Evolutionary conservation across 1,140 invertebrate genomes (phyloP), one percentile per base, ranked within the genome.

Genomic region (Centruroides vittatus): DNA sequence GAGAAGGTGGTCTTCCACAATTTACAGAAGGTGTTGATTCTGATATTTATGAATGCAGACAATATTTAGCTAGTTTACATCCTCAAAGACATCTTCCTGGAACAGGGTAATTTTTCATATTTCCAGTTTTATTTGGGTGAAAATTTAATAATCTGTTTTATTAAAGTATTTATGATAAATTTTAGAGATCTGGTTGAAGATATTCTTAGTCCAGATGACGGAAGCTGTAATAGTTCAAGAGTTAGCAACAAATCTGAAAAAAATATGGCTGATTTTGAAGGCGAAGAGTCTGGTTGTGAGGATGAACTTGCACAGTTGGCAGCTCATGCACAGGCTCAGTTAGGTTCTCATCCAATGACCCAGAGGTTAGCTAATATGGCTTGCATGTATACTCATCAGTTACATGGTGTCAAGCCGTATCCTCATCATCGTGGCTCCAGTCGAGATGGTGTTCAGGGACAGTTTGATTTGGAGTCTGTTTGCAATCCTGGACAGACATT

Each of bases 231-330:
- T 68, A 93, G 89, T 50, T 93, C 90, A 34, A 80, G 87, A 23
- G 84, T 93, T 74, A 91, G 88, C 51, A 90, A 86, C 61, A 93
- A 93, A 75, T 93, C 89, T n/a, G 89, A 93, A 66, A 93, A 93
- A 65, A 93, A 93, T 73, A 84, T 94, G 81, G 89, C 89, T 0
- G 91, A 94, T 74, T 90, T 95, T 70, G 91, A 94, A 67, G 92
- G 91, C 35, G 91, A 95, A 70, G 88, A 93, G 67, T 89, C 86
- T 47, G 86, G 83, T 35, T 85, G 85, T 73, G 86, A 93, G 70
- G 90, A 93, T 67, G 90, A 93, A 73, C 73, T 94, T 12, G 84
- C 85, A 0, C 82, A 88, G 64, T 78, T 89, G 10, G 82, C 85
- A 0, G 59, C 61, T 53, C 80, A 80, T 72, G 78, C 58, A 35